Conservation (phyloP, 2,113 vertebrate genomes). For the Ameiurus melas region DNA sequence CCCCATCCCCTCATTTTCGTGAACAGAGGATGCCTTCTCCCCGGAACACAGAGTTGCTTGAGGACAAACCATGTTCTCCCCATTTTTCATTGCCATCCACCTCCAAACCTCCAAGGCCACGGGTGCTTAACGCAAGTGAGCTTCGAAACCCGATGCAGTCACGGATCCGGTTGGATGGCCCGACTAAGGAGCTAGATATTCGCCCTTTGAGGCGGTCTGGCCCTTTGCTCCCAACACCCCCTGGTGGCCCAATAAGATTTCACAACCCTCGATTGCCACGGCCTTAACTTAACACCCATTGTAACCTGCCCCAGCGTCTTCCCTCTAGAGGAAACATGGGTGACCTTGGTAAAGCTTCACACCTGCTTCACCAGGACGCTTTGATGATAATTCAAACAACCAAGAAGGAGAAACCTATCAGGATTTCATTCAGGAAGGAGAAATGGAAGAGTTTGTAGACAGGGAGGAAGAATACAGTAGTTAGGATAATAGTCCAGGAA, state of each 20-base stretch:
- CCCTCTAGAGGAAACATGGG: slow-evolving; percentile 65
- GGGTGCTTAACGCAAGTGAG: slow-evolving; percentile 62
- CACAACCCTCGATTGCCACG: slow-evolving; percentile 64
- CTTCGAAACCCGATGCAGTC: slow-evolving; percentile 62
- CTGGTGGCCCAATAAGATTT: slow-evolving; percentile 65
- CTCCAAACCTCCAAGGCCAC: slow-evolving; percentile 66
- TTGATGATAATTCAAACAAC: slow-evolving; percentile 49
- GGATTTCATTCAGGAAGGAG: slow-evolving; percentile 52
- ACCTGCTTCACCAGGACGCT: slow-evolving; percentile 43
- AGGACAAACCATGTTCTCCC: slow-evolving; percentile 66
- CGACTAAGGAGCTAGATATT: slow-evolving; percentile 61
- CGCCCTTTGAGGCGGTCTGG: slow-evolving; percentile 71
- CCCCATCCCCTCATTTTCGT: slow-evolving; percentile 62
- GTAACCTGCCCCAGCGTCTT: slow-evolving; percentile 55
- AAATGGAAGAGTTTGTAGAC: slow-evolving; percentile 26
- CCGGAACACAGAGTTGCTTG: slow-evolving; percentile 68
- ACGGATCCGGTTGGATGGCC: slow-evolving; percentile 70
- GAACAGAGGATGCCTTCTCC: slow-evolving; percentile 33
- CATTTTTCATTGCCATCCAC: slow-evolving; percentile 68
- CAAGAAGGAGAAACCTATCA: background rate
- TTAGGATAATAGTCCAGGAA: slow-evolving; percentile 54
- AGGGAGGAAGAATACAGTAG: slow-evolving; percentile 68
- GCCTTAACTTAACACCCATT: slow-evolving; percentile 59
- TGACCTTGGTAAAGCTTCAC: slow-evolving; percentile 48
- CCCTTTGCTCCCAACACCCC: slow-evolving; percentile 84